Base-by-base conservation (phyloP, 2,113 vertebrate species). In the Probosciger aterrimus region DNA sequence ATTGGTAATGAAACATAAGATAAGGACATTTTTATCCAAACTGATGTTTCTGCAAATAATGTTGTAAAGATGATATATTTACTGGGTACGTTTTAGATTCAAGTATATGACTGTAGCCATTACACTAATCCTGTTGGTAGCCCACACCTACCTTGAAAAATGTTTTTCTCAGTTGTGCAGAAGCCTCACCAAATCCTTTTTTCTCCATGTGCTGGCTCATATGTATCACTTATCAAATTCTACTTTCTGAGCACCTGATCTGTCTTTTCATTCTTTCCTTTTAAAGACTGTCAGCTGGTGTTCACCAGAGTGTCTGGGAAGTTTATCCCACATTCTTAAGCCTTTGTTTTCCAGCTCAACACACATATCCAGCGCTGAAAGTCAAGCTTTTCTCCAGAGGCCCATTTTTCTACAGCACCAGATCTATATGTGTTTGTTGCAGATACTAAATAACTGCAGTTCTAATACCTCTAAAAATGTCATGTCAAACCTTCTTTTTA, bases 401-500 rank as follows among this genome's bases (percentile, higher is more conserved):
- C 46, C 30, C 46, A 62, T 82, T 86, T 53, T 87, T 77, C 53
- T 88, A 41, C 49, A 70, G 44, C 59, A 80, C 25, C 46, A 92
- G 82, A 77, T 83, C 92, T 77, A 8, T 37, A 46, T 35, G 50
- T 87, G 94, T 79, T 93, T 82, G 69, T 85, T 91, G 79, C 68
- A 83, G 90, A 84, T 53, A 77, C 59, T 88, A 96, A 91, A 93
- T 91, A 94, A 93, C 71, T 85, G 63, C 79, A 92, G 60, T 46
- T 82, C 75, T 77, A 88, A 90, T 94, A 46, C 75, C 55, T 80
- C 79, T 88, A 82, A 93, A 95, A 93, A 93, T 55, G 75, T 90
- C 87, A 93, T 14, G 18, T 90, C 90, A 86, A 87, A 53, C 23
- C 9, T 75, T 65, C 67, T 85, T 82, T 92, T 93, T 70, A 74